phyloP scores from a whole-genome alignment of 2,113 vertebrate species.

The Onychostruthus taczanowskii region DNA sequence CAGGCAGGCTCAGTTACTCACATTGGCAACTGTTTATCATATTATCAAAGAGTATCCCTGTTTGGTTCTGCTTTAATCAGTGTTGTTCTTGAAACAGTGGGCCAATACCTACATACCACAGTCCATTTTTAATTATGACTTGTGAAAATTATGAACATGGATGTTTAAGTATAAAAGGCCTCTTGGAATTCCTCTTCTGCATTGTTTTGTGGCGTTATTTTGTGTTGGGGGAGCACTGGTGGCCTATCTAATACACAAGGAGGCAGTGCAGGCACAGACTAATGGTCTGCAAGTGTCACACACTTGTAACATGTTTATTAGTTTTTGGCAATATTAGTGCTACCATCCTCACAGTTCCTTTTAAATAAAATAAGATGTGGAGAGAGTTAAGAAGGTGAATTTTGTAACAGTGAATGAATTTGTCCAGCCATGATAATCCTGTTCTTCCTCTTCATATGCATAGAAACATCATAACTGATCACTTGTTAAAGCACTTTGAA shows the following conservation, averaged over 20 bases:
- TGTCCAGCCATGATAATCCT: background rate
- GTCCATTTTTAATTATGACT: background rate
- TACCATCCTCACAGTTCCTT: background rate
- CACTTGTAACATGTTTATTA: background rate
- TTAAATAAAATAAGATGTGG: background rate
- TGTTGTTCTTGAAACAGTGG: background rate
- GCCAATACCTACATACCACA: background rate
- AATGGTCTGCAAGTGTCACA: constrained; percentile 8
- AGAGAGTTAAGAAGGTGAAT: background rate
- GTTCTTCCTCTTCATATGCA: background rate
- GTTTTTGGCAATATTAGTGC: background rate
- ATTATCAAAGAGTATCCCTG: background rate
- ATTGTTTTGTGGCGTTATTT: background rate
- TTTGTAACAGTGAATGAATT: background rate
- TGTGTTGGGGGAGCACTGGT: background rate
- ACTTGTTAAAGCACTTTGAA: background rate
- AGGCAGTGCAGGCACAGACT: constrained; percentile 56
- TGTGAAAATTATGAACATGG: background rate
- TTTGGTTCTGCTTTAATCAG: background rate
- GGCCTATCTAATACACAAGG: constrained; percentile 39
- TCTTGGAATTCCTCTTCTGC: background rate
- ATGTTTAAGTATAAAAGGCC: background rate
- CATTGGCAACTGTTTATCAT: background rate
- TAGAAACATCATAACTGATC: background rate
- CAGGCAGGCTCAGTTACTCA: background rate